These are phyloP conservation scores for Exocentrus adspersus DNA, from an alignment of 2,888 invertebrate genomes.

Conservation along the genomic window DNA sequence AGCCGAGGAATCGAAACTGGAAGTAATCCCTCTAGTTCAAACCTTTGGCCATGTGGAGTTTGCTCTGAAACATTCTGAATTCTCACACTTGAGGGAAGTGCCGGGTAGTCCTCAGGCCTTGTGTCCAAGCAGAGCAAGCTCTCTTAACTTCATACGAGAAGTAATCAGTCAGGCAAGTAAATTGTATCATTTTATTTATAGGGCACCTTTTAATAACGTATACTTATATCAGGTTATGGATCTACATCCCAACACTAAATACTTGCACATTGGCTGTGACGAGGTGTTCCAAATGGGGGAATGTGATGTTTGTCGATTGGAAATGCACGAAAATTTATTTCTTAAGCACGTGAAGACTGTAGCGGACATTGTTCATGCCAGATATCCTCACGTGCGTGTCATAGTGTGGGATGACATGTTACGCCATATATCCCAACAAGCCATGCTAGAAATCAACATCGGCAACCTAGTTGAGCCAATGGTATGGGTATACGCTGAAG, in stretches of 20 bases:
- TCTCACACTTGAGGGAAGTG: constrained; percentile 72
- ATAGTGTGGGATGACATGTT: constrained; percentile 88
- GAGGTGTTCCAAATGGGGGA: constrained; percentile 79
- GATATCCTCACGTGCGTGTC: constrained; percentile 69
- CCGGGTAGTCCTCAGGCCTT: constrained; percentile 75
- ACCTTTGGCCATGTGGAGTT: constrained; percentile 90
- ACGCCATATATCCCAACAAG: constrained; percentile 70
- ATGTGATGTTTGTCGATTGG: constrained; percentile 70
- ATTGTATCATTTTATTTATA: no score
- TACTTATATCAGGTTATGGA: constrained; percentile 60
- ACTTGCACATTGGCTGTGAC: constrained; percentile 79
- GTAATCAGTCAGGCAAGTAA: constrained; percentile 79
- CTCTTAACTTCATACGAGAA: constrained; percentile 71
- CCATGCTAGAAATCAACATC: constrained; percentile 70
- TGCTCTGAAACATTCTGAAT: constrained; percentile 73
- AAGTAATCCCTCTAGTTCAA: constrained; percentile 80
- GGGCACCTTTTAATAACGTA: no score
- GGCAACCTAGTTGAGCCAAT: constrained; percentile 78
- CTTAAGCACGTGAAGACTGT: constrained; percentile 71
- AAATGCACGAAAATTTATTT: constrained; percentile 69
- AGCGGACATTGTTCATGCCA: constrained; percentile 69
- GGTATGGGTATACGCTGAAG: constrained; percentile 84
- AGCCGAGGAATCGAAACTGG: constrained; percentile 69
- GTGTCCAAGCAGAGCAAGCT: constrained; percentile 74
- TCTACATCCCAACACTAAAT: constrained; percentile 59